Evolutionary conservation across 2,113 vertebrate genomes (phyloP).

Genomic region (Drymodes brunneopygia): DNA sequence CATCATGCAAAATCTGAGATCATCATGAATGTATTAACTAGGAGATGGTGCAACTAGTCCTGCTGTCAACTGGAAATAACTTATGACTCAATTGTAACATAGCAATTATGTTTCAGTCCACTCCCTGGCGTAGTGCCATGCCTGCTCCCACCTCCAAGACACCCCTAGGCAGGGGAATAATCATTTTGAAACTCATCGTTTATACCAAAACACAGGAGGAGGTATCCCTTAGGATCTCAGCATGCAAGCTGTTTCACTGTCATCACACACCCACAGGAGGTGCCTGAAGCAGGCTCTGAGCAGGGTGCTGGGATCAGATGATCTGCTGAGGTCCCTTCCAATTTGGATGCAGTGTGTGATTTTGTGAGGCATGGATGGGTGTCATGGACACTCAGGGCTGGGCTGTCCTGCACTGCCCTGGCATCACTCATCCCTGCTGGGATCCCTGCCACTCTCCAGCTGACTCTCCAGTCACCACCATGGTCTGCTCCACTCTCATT

Average conservation of each 20-base stretch:
- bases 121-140: background rate
- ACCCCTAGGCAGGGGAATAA: background rate
- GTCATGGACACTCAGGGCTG: background rate
- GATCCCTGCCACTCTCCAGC: background rate
- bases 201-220: background rate
- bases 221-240: background rate
- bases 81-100: background rate
- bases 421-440: fast-evolving
- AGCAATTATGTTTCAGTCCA: background rate
- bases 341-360: background rate
- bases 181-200: background rate
- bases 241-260: background rate
- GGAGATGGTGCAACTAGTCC: background rate
- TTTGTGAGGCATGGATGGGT: background rate
- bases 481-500: background rate
- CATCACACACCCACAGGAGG: background rate
- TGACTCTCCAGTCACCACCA: background rate
- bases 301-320: background rate
- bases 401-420: background rate
- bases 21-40: background rate
- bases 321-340: background rate
- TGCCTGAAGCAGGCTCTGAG: background rate
- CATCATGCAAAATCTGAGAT: background rate
- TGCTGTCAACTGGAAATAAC: background rate
- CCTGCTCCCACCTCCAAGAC: background rate